Evolutionary conservation across 2,888 invertebrate species (phyloP), one percentile per base, ranked within the genome.

Genomic region (Thereva nobilitata): DNA sequence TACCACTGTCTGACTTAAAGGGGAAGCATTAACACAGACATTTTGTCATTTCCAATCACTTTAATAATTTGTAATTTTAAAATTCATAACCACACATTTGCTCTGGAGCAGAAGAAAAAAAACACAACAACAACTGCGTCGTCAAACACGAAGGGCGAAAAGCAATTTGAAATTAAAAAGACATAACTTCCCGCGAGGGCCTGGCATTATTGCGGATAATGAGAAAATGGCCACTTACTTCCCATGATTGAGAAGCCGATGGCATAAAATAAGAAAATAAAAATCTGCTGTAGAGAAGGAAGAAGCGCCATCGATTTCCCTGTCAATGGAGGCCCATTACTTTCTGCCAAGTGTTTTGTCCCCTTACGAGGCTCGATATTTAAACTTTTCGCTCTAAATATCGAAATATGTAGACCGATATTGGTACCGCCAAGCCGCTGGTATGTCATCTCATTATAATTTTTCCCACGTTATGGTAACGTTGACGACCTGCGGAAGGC

Each of bases 391-490:
- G 23, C 23, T 59, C 47, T 59, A 45, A 59, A 59, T 59, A 47
- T 47, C 57, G 47, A 59, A 47, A 38, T 23, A 23, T 23, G 2
- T 23, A 45, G 57, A 23, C 23, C 23, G 23, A 2, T 2, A 35
- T 37, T 57, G 47, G 45, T 35, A 59, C 47, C 47, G 10, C 5
- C 23, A 23, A 9, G 8, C 7, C 47, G 57, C n/a, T 12, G 47
- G 45, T 47, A 57, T 57, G 34, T 35, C 47, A 57, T 37, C 47
- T 59, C 57, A 59, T 59, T 59, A 59, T 47, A 59, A 59, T 59
- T 59, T 59, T 59, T 47, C 47, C 38, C 57, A 59, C 57, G 57
- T 47, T 59, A 23, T 12, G 44, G 45, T 57, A 44, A 57, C 38
- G 42, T 6, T 9, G 44, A 44, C 38, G 57, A 12, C 37, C 35